Percentiles rank a stretch among this genome's conserved stretches.
Conservation (phyloP, 2,797 vertebrate species). For the Toxotes lorentzi region DNA sequence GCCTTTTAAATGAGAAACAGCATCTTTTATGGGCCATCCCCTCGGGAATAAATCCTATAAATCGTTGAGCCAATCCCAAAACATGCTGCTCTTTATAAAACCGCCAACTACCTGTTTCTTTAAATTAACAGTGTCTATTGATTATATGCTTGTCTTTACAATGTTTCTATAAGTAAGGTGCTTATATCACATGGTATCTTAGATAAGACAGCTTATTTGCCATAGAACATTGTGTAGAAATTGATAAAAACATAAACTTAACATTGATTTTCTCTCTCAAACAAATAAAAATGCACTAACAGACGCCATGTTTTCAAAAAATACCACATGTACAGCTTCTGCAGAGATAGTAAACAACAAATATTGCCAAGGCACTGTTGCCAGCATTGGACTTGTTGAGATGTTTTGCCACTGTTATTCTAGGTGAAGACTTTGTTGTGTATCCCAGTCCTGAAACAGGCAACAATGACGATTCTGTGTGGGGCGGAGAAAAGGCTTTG, state of each 20-base stretch:
- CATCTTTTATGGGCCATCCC: conserved; percentile 13
- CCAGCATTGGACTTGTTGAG: not conserved
- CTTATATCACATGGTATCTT: conserved; percentile 24
- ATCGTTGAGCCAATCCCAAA: conserved; percentile 22
- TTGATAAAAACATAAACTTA: conserved; percentile 38
- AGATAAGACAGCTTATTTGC: not conserved
- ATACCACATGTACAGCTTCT: conserved; percentile 2
- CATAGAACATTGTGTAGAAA: conserved; percentile 19
- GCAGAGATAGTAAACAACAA: not conserved
- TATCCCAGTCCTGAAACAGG: not conserved
- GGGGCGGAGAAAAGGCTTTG: not conserved
- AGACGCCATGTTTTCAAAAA: not conserved
- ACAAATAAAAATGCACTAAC: conserved; percentile 15
- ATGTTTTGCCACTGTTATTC: not conserved
- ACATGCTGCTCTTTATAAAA: conserved; percentile 42
- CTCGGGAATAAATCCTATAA: conserved; percentile 21
- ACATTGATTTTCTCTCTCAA: conserved; percentile 34
- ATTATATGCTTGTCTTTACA: conserved; percentile 29
- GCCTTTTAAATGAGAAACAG: conserved; percentile 29
- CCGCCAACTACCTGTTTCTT: conserved; percentile 4
- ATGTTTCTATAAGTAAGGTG: conserved; percentile 22
- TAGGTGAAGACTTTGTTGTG: not conserved
- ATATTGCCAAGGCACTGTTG: not conserved
- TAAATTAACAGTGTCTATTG: conserved; percentile 42
- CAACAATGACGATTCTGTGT: not conserved